These are phyloP conservation scores for Caprella mutica DNA, from an alignment of 2,888 invertebrate genomes.

Conservation along the genomic window DNA sequence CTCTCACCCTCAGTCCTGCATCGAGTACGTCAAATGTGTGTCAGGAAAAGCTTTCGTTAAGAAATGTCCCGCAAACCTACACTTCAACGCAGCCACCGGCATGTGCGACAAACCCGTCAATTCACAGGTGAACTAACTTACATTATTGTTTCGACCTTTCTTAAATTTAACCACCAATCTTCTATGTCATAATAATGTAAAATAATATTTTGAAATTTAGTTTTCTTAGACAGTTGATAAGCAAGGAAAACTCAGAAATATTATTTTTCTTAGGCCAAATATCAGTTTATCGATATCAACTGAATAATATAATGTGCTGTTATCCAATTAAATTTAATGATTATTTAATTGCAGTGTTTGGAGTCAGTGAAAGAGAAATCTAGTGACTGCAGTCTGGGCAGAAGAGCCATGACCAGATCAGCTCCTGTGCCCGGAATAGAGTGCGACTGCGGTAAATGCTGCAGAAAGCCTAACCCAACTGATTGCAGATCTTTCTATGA, in stretches of 20 bases:
- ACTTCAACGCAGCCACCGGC: constrained; percentile 27
- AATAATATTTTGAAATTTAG: too few relatives aligned
- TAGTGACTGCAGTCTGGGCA: not conserved
- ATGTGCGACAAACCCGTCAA: constrained; percentile 23
- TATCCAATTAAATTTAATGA: too few relatives aligned
- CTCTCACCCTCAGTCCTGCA: constrained; percentile 31
- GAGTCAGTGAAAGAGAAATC: not conserved
- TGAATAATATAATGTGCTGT: too few relatives aligned
- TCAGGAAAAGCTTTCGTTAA: constrained; percentile 18
- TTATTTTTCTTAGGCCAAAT: too few relatives aligned
- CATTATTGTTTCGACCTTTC: not conserved
- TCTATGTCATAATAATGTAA: too few relatives aligned
- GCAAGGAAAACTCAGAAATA: too few relatives aligned
- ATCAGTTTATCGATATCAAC: too few relatives aligned
- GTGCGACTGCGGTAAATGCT: constrained; percentile 28
- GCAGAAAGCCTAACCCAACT: constrained; percentile 23
- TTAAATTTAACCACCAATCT: too few relatives aligned
- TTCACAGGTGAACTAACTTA: constrained; percentile 9
- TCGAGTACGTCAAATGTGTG: constrained; percentile 25
- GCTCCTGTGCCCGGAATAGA: constrained; percentile 12
- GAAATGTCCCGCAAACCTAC: constrained; percentile 32
- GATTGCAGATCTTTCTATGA: constrained; percentile 23
- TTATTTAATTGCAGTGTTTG: not conserved
- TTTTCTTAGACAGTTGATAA: too few relatives aligned
- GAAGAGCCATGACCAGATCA: not conserved